A percentile compares a stretch with the other conserved stretches of the same genome.
phyloP scores from a whole-genome alignment of 2,888 invertebrate species.

The Serrognathus titanus region DNA sequence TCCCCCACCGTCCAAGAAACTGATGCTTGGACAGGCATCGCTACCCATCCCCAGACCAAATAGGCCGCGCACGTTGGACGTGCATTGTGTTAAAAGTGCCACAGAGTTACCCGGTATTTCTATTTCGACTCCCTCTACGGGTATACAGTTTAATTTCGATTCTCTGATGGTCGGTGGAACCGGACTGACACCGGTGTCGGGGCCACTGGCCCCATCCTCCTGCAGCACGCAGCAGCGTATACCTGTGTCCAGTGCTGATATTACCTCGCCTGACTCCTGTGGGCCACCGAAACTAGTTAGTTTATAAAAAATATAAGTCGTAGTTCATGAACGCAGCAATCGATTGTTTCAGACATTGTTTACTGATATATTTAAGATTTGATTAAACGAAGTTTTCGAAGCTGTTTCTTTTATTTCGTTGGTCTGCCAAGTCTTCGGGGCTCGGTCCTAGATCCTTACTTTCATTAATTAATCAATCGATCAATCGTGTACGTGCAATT shows the following conservation, averaged over 20 bases:
- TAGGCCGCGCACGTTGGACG: constrained; percentile 71
- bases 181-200: constrained; percentile 81
- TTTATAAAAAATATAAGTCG: constrained; percentile 55
- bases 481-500: constrained; percentile 7
- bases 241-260: constrained; percentile 48
- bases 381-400: background rate
- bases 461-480: too few relatives aligned
- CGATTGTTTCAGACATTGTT: background rate
- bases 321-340: constrained; percentile 18
- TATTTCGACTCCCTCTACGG: constrained; percentile 84
- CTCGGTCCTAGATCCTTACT: too few relatives aligned
- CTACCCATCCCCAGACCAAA: constrained; percentile 54
- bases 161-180: constrained; percentile 92
- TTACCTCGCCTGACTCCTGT: constrained; percentile 72
- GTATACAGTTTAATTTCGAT: constrained; percentile 86
- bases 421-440: too few relatives aligned
- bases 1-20: constrained; percentile 40
- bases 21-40: constrained; percentile 44
- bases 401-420: background rate
- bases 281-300: constrained; percentile 76
- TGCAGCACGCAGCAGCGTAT: constrained; percentile 78
- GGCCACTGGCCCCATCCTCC: constrained; percentile 60
- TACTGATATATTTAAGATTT: background rate
- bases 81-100: constrained; percentile 40
- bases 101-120: constrained; percentile 75